Percentiles rank a stretch among this genome's conserved stretches.
phyloP scores from a whole-genome alignment of 2,797 vertebrate species.

The Coluber constrictor region DNA sequence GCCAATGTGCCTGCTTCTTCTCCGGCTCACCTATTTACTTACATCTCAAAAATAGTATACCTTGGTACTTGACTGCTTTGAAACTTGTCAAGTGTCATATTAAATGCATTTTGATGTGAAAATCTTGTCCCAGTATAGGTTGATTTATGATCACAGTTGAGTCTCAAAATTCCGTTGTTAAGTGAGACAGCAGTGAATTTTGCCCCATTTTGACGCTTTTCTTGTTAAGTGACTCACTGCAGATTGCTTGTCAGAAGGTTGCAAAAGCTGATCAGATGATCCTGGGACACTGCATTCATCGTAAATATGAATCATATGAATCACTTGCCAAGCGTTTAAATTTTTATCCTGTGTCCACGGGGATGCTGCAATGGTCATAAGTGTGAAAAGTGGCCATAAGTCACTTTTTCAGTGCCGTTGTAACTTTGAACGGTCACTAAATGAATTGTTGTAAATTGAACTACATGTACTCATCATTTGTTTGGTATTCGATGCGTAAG shows the following conservation, averaged over 20 bases:
- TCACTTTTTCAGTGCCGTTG: background rate
- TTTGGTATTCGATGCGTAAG: too few relatives aligned
- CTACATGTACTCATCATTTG: too few relatives aligned
- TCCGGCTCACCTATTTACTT: slow-evolving; percentile 38
- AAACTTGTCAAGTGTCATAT: background rate
- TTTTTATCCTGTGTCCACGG: background rate
- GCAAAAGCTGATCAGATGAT: background rate
- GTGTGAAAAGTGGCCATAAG: background rate
- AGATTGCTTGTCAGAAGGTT: background rate
- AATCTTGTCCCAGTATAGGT: background rate
- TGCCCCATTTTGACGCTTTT: background rate
- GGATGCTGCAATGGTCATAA: background rate
- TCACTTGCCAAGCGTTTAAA: background rate
- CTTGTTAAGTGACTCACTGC: background rate
- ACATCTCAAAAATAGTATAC: slow-evolving; percentile 18
- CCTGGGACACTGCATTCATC: background rate
- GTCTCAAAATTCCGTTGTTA: background rate
- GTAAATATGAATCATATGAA: background rate
- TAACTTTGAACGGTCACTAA: background rate
- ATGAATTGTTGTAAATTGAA: background rate
- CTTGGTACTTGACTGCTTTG: background rate
- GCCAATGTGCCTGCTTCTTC: slow-evolving; percentile 5
- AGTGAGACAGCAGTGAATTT: background rate
- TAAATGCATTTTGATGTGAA: background rate
- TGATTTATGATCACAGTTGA: background rate